Conservation (phyloP, 2,888 invertebrate genomes). For the Cordilura impudica region DNA sequence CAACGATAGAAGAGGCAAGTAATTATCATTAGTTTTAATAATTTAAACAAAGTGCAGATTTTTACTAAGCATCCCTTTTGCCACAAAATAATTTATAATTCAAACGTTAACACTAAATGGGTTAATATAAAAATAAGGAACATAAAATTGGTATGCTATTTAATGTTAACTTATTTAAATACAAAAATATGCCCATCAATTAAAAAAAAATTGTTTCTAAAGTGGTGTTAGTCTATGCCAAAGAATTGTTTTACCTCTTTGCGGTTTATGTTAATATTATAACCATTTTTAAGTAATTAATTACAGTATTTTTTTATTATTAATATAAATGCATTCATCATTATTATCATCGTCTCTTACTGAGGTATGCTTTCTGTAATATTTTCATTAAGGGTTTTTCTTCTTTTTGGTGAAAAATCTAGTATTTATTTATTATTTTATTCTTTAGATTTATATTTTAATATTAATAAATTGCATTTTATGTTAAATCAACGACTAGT, state of each 20-base stretch:
- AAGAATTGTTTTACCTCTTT: neutral
- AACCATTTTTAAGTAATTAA: slow-evolving; percentile 7
- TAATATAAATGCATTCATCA: slow-evolving; percentile 54
- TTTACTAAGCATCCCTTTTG: too few relatives aligned
- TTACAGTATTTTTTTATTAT: slow-evolving; percentile 27
- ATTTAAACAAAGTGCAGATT: too few relatives aligned
- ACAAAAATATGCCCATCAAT: too few relatives aligned
- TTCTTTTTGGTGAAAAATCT: slow-evolving; percentile 47
- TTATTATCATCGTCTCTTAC: slow-evolving; percentile 63
- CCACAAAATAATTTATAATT: too few relatives aligned
- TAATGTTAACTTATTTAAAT: too few relatives aligned
- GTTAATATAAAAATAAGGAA: too few relatives aligned
- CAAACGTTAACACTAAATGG: too few relatives aligned
- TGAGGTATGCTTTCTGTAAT: slow-evolving; percentile 57
- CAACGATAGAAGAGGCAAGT: too few relatives aligned
- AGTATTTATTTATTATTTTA: slow-evolving; percentile 20
- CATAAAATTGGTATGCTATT: too few relatives aligned
- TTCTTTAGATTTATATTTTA: slow-evolving; percentile 21
- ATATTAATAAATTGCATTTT: slow-evolving; percentile 45
- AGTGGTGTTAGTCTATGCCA: neutral
- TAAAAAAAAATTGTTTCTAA: too few relatives aligned
- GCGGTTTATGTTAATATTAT: slow-evolving; percentile 40
- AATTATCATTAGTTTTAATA: too few relatives aligned
- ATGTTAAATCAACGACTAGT: slow-evolving; percentile 59
- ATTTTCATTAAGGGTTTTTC: slow-evolving; percentile 20